Conservation (phyloP, 2,888 invertebrate species). For the Agrochola lota region DNA sequence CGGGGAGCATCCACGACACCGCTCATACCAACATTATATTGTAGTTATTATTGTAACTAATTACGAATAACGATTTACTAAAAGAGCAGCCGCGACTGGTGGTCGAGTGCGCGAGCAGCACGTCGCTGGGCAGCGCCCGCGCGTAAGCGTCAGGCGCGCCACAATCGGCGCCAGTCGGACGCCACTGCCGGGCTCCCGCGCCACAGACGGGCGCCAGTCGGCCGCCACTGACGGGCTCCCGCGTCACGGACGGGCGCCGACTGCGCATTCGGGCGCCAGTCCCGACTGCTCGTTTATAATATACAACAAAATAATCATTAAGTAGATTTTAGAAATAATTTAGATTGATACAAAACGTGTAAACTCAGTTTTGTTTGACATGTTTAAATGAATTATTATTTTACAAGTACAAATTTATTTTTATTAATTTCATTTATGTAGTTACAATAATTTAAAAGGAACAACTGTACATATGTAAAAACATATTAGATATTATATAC, state of each 20-base stretch:
- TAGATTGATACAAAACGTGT: conserved; percentile 82
- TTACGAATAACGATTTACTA: conserved; percentile 85
- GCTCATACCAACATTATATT: conserved; percentile 90
- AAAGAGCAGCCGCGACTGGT: conserved; percentile 76
- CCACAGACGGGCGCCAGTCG: not conserved
- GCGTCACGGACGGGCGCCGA: conserved; percentile 35
- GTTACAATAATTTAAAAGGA: conserved; percentile 84
- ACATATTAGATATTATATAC: conserved; percentile 87
- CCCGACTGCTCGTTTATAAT: conserved; percentile 77
- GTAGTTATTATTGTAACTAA: conserved; percentile 89
- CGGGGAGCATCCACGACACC: conserved; percentile 90
- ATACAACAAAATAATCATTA: conserved; percentile 88
- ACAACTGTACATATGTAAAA: conserved; percentile 89
- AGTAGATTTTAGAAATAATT: conserved; percentile 86
- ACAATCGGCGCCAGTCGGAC: not conserved
- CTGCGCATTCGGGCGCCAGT: conserved; percentile 68
- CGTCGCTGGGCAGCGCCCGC: not conserved
- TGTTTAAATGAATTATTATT: conserved; percentile 79
- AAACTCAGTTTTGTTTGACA: conserved; percentile 80
- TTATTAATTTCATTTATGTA: conserved; percentile 84
- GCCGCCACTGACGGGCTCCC: not conserved
- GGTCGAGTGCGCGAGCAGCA: conserved; percentile 56
- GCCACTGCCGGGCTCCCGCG: not conserved
- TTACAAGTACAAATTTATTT: conserved; percentile 88
- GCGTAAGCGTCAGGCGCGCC: not conserved